Evolutionary conservation across 2,888 invertebrate species (phyloP).

Genomic region (Himalopsyche anomala): DNA sequence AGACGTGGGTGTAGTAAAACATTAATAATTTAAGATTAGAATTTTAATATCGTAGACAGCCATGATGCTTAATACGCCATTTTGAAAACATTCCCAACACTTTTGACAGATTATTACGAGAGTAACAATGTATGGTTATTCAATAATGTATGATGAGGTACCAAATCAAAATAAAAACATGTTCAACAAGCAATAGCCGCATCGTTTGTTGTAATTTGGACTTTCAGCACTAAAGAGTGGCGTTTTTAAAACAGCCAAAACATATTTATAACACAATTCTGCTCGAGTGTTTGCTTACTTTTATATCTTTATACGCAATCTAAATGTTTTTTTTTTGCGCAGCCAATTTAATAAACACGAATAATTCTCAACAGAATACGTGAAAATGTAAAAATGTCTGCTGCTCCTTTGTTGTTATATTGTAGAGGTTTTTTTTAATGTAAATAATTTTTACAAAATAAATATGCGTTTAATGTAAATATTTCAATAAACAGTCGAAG

Average conservation of each 20-base stretch:
- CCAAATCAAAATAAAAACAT: too few relatives aligned
- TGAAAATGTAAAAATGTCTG: not conserved
- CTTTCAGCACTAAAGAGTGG: not conserved
- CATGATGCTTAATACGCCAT: not conserved
- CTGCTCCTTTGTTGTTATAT: not conserved
- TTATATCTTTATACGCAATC: slow-evolving; percentile 15
- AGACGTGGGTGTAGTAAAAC: not conserved
- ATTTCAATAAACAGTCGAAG: too few relatives aligned
- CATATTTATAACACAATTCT: not conserved
- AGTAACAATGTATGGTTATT: too few relatives aligned
- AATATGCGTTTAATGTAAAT: not conserved
- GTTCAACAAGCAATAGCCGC: too few relatives aligned
- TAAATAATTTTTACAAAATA: not conserved
- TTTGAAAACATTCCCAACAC: not conserved
- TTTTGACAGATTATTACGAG: not conserved
- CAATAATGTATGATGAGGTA: too few relatives aligned
- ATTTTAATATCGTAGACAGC: not conserved
- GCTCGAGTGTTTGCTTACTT: not conserved
- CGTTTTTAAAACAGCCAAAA: not conserved
- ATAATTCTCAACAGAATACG: slow-evolving; percentile 19
- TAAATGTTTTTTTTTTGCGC: slow-evolving; percentile 27
- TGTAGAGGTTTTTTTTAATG: not conserved
- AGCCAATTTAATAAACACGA: slow-evolving; percentile 8
- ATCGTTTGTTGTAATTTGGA: too few relatives aligned
- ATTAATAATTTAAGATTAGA: not conserved